Percentiles rank a stretch among this genome's conserved stretches.
Conservation (phyloP, 2,797 vertebrate genomes). For the Tenualosa ilisha region DNA sequence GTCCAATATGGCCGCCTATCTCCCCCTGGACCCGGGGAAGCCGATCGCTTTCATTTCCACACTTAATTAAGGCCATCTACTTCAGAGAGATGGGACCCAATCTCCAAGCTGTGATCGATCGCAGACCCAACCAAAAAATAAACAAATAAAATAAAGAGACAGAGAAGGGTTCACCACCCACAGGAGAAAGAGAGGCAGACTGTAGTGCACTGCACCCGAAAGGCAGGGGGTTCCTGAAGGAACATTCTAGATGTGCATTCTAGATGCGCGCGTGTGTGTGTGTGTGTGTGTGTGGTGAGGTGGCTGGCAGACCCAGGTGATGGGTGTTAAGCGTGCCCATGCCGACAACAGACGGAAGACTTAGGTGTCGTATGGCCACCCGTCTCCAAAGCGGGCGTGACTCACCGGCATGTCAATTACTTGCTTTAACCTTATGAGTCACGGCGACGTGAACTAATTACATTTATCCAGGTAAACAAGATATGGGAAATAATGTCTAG, state of each 20-base stretch:
- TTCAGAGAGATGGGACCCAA: not conserved
- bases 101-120: not conserved
- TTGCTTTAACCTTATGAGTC: not conserved
- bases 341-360: not conserved
- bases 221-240: not conserved
- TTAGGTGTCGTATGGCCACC: not conserved
- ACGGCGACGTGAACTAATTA: not conserved
- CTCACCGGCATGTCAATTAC: not conserved
- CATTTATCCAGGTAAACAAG: not conserved
- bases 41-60: not conserved
- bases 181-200: not conserved
- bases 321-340: not conserved
- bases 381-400: not conserved
- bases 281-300: not conserved
- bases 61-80: conserved; percentile 1
- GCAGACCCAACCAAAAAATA: not conserved
- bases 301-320: not conserved
- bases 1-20: not conserved
- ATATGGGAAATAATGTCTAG: not conserved
- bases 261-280: too few species aligned
- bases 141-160: too few species aligned
- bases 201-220: not conserved
- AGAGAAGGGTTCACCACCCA: not conserved
- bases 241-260: not conserved
- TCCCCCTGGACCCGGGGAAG: not conserved